Evolutionary conservation across 2,888 invertebrate species (phyloP), one percentile per base, ranked within the genome.

Genomic region (Hoplodrina blanda): DNA sequence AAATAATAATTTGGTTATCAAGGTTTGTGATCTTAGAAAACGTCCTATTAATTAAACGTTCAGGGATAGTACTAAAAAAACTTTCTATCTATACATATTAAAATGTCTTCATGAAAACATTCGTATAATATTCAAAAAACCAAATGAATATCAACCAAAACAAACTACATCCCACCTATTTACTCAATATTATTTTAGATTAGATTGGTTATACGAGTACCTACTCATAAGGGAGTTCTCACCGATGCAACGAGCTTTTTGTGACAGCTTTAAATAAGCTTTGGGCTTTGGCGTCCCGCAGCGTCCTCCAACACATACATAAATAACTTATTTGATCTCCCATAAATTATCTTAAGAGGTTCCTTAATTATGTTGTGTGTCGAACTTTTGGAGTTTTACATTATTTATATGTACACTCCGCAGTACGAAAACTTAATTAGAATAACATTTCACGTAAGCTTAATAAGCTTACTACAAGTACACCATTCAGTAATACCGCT

Each of bases 221-320:
- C n/a, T n/a, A 80, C 77, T 87, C 89, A 80, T 87, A 76, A 82
- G 90, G 89, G 90, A 91, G 77, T 81, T 78, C 85, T 75, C 85
- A 80, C 81, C 80, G 67, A 77, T 84, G 88, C 89, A 89, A 89
- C 81, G 87, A 88, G 90, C 90, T 92, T 93, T 94, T 94, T 93
- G 91, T 90, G 92, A 91, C 91, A 91, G 90, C 87, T 89, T 92
- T 91, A 94, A 94, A 94, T 94, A 92, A 93, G 93, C 93, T 94
- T 82, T 86, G 94, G 92, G 94, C 90, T 89, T 93, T 88, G 80
- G 93, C 87, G 92, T 60, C 80, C 77, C 89, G 82, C 77, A 79
- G 78, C 83, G 81, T 85, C 85, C 87, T 85, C 83, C 78, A 88
- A 89, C 57, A 62, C 61, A 56, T 17, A 66, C 69, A 41, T 37